Percentiles rank a stretch among this genome's conserved stretches.
Conservation (phyloP, 1,140 invertebrate species). For the Micrasema minimum region DNA sequence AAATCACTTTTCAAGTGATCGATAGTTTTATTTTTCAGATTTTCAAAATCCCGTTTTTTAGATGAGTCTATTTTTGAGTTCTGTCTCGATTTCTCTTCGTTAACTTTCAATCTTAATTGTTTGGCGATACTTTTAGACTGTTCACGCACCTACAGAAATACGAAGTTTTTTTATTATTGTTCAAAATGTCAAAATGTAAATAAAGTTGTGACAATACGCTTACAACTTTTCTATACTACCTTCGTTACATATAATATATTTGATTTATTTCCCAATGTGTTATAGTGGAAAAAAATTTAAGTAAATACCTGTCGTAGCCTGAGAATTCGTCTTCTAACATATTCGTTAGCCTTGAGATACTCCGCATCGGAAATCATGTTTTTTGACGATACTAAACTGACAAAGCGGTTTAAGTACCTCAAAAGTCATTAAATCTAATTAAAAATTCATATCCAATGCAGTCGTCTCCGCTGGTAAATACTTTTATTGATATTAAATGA, state of each 20-base stretch:
- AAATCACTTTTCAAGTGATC: conserved; percentile 48
- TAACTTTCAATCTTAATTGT: conserved; percentile 62
- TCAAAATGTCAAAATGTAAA: conserved; percentile 1
- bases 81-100: conserved; percentile 59
- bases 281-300: conserved; percentile 5
- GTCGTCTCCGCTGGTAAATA: too few relatives aligned
- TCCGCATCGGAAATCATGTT: conserved; percentile 62
- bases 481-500: too few relatives aligned
- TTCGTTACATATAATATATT: too few relatives aligned
- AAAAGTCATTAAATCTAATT: too few relatives aligned
- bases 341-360: conserved; percentile 63
- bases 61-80: conserved; percentile 56
- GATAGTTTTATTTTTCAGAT: conserved; percentile 58
- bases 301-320: conserved; percentile 63
- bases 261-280: too few relatives aligned
- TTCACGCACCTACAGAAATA: conserved; percentile 60
- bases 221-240: too few relatives aligned
- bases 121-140: conserved; percentile 66
- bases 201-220: too few relatives aligned
- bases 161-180: too few relatives aligned
- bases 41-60: conserved; percentile 60
- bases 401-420: conserved; percentile 1
- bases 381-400: conserved; percentile 48
- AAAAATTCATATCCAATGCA: too few relatives aligned
- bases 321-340: conserved; percentile 61